These are phyloP conservation scores for Geodia barretti DNA, from an alignment of 37 sponge, comb jelly and placozoan genomes.

Conservation along the genomic window DNA sequence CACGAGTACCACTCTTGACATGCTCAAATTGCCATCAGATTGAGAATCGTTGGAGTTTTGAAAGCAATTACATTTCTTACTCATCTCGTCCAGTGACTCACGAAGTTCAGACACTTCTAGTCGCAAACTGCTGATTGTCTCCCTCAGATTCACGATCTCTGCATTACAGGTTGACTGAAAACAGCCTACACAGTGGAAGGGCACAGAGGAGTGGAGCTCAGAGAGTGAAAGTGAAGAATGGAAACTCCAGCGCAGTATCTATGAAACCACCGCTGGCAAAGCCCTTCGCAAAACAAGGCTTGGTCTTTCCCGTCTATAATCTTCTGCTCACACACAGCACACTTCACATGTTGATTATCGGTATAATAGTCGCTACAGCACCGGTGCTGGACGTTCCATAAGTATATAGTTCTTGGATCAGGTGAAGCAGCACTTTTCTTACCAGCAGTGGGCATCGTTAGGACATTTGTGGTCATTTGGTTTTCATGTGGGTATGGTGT, in stretches of 20 bases:
- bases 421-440: too few species aligned
- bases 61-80: not conserved
- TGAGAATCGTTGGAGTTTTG: not conserved
- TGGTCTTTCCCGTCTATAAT: not conserved
- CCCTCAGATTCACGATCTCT: not conserved
- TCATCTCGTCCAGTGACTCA: not conserved
- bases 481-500: too few species aligned
- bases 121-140: not conserved
- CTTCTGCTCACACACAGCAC: constrained; percentile 2
- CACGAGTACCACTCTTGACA: not conserved
- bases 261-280: not conserved
- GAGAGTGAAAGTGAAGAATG: not conserved
- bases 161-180: not conserved
- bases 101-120: not conserved
- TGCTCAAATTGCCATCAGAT: not conserved
- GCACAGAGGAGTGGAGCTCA: not conserved
- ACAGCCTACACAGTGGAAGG: not conserved
- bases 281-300: constrained; percentile 1
- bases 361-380: not conserved
- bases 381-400: too few species aligned
- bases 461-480: too few species aligned
- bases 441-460: not conserved
- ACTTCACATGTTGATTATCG: not conserved
- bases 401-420: too few species aligned
- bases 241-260: constrained; percentile 12